These are phyloP conservation scores for Drosophila yakuba DNA, from an alignment of 1,140 invertebrate species.

Conservation along the genomic window DNA sequence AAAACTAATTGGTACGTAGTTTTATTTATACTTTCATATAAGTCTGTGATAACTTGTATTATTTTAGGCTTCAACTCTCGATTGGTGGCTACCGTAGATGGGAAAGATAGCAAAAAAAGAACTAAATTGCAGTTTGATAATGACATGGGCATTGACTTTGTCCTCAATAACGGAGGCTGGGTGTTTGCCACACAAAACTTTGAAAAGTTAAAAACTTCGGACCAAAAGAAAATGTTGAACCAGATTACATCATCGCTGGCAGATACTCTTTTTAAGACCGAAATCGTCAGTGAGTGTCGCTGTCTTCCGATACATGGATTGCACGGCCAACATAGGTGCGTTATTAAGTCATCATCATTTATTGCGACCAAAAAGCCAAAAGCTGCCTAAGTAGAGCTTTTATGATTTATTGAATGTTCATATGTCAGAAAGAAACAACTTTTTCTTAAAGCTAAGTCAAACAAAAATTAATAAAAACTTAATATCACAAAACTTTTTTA, in stretches of 20 bases:
- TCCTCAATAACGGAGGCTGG: conserved; percentile 76
- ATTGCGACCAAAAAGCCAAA: conserved; percentile 74
- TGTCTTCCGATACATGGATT: conserved; percentile 64
- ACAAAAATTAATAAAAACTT: conserved; percentile 11
- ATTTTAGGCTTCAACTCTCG: conserved; percentile 85
- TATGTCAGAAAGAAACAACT: background rate
- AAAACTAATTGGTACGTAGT: conserved; percentile 70
- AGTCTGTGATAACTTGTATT: background rate
- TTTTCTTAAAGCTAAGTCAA: background rate
- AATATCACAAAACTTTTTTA: background rate
- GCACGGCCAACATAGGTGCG: conserved; percentile 71
- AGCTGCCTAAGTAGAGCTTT: conserved; percentile 28
- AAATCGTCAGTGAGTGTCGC: conserved; percentile 71
- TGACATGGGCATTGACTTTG: conserved; percentile 86
- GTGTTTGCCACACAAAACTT: conserved; percentile 78
- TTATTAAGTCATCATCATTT: conserved; percentile 71
- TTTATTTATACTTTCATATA: background rate
- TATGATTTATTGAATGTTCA: background rate
- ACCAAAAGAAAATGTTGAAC: conserved; percentile 69
- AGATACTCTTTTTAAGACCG: conserved; percentile 79
- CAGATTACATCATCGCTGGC: conserved; percentile 69
- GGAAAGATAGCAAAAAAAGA: conserved; percentile 87
- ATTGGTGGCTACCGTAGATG: conserved; percentile 85
- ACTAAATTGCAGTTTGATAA: conserved; percentile 85
- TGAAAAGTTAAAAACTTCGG: conserved; percentile 60